These are phyloP conservation scores for Platycheirus rosarum DNA, from an alignment of 2,888 invertebrate species.

Conservation along the genomic window DNA sequence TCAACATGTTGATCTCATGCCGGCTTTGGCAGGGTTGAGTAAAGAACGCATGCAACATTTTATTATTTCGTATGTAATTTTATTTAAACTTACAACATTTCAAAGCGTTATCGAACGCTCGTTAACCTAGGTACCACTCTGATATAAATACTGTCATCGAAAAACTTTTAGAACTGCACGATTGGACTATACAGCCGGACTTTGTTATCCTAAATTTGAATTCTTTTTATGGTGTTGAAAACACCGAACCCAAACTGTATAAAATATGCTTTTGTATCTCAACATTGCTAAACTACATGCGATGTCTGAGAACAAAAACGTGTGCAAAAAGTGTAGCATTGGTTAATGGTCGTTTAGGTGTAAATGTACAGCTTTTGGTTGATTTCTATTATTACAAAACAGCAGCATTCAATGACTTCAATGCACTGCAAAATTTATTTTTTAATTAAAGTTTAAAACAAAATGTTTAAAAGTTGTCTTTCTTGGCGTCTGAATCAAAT, in stretches of 20 bases:
- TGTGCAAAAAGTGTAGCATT: conserved; percentile 31
- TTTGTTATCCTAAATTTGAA: conserved; percentile 61
- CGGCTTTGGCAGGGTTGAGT: conserved; percentile 29
- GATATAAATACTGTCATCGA: conserved; percentile 45
- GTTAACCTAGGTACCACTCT: conserved; percentile 47
- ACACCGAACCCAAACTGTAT: background rate
- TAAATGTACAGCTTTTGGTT: conserved; percentile 48
- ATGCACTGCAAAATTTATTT: conserved; percentile 37
- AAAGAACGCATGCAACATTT: conserved; percentile 58
- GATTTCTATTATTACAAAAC: conserved; percentile 74
- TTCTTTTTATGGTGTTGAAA: conserved; percentile 26
- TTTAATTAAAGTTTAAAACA: conserved; percentile 16
- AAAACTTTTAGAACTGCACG: conserved; percentile 69
- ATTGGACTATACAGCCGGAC: conserved; percentile 65
- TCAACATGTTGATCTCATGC: conserved; percentile 52
- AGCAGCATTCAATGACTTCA: conserved; percentile 35
- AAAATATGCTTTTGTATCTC: conserved; percentile 61
- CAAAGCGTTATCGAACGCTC: background rate
- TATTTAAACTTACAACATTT: background rate
- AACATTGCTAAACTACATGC: conserved; percentile 68
- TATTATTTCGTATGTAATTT: conserved; percentile 47
- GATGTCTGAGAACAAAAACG: conserved; percentile 32
- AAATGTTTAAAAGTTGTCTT: too few species aligned
- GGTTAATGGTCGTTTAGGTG: conserved; percentile 23
- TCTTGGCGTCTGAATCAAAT: too few species aligned